phyloP scores from a whole-genome alignment of 1,140 invertebrate genomes.

The Drosophila saltans region DNA sequence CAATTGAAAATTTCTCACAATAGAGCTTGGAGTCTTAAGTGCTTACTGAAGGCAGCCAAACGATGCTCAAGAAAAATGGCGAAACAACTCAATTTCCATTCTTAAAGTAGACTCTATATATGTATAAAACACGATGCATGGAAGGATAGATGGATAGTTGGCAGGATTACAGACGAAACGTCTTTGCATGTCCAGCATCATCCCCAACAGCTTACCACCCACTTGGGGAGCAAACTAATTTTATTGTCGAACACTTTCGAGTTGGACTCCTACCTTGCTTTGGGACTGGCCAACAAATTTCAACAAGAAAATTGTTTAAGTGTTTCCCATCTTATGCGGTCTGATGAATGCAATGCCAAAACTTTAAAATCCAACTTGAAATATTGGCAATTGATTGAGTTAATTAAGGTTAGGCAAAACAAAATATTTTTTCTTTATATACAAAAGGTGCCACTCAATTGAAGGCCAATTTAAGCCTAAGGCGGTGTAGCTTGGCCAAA shows the following conservation, averaged over 20 bases:
- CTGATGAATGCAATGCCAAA: slow-evolving; percentile 28
- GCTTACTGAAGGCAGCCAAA: slow-evolving; percentile 60
- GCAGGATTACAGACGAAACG: slow-evolving; percentile 74
- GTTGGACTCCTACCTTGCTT: slow-evolving; percentile 4
- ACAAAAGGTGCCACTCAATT: background rate
- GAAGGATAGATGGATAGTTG: slow-evolving; percentile 14
- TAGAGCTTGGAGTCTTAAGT: slow-evolving; percentile 63
- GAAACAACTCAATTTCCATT: slow-evolving; percentile 61
- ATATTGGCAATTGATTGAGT: slow-evolving; percentile 4
- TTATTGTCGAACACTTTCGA: slow-evolving; percentile 74
- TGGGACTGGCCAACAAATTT: slow-evolving; percentile 41
- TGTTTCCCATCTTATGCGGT: slow-evolving; percentile 52
- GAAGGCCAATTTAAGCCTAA: background rate
- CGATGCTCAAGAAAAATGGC: slow-evolving; percentile 37
- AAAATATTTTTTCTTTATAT: background rate
- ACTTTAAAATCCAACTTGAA: slow-evolving; percentile 29
- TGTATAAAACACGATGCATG: background rate
- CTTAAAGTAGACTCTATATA: slow-evolving; percentile 53
- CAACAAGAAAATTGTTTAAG: slow-evolving; percentile 74
- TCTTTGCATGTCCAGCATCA: slow-evolving; percentile 70
- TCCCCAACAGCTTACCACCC: slow-evolving; percentile 1
- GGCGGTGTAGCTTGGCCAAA: background rate
- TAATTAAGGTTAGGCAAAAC: slow-evolving; percentile 4
- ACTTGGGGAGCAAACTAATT: slow-evolving; percentile 57
- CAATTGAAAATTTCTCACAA: slow-evolving; percentile 76